These are phyloP conservation scores for Anodontia alba DNA, from an alignment of 2,888 invertebrate species.

Conservation along the genomic window DNA sequence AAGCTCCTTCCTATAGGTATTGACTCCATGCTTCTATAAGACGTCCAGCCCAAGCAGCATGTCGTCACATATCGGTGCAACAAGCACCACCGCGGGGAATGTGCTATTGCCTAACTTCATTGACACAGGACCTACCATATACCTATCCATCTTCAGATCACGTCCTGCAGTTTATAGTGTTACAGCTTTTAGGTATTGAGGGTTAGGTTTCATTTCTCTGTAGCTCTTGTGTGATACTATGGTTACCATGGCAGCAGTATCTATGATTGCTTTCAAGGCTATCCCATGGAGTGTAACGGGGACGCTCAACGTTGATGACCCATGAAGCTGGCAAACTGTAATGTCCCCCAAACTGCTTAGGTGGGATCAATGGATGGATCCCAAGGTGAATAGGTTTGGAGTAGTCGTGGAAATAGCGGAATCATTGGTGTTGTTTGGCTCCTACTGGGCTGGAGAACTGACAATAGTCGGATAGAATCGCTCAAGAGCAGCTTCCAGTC, in stretches of 20 bases:
- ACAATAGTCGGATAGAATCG: too few relatives aligned
- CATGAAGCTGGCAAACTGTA: too few relatives aligned
- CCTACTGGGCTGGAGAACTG: too few relatives aligned
- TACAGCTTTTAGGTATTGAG: neutral
- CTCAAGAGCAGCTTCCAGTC: too few relatives aligned
- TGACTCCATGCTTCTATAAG: neutral
- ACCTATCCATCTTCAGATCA: neutral
- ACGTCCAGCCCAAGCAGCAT: constrained; percentile 3
- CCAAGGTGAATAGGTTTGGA: too few relatives aligned
- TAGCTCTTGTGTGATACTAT: neutral
- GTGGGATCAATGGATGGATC: too few relatives aligned
- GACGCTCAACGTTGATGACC: too few relatives aligned
- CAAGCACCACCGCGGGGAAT: neutral
- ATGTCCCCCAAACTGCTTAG: too few relatives aligned
- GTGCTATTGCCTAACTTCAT: neutral
- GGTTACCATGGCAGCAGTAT: neutral
- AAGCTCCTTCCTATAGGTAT: neutral
- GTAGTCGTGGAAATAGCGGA: too few relatives aligned
- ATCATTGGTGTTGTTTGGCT: too few relatives aligned
- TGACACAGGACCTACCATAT: neutral
- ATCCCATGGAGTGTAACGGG: too few relatives aligned
- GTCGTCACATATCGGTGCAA: neutral
- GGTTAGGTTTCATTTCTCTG: neutral
- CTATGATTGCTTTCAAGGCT: neutral
- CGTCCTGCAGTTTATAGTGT: neutral